Conservation (phyloP, 1,140 invertebrate genomes). For the Stegodyphus dumicola region DNA sequence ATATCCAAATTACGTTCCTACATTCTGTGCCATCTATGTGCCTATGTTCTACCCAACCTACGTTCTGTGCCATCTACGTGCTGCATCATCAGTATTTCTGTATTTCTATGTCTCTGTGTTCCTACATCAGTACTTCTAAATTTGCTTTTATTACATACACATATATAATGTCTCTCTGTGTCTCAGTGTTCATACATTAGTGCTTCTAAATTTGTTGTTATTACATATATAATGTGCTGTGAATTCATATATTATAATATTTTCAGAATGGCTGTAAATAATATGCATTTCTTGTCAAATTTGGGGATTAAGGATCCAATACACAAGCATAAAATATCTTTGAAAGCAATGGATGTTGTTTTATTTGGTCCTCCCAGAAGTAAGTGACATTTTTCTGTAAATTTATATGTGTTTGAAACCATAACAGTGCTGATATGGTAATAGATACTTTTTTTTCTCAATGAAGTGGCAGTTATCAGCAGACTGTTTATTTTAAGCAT, state of each 20-base stretch:
- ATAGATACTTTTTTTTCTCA: neutral
- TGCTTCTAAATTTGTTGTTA: too few species aligned
- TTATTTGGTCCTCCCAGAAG: conserved; percentile 97
- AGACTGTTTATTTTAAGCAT: neutral
- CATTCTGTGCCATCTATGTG: too few species aligned
- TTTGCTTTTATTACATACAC: too few species aligned
- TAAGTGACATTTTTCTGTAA: conserved; percentile 69
- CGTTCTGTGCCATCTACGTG: too few species aligned
- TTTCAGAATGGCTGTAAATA: conserved; percentile 87
- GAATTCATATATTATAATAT: conserved; percentile 4
- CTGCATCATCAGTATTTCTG: too few species aligned
- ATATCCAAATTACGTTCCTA: too few species aligned
- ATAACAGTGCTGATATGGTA: neutral
- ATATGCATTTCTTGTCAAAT: conserved; percentile 84
- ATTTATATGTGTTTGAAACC: conserved; percentile 40
- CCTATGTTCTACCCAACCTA: too few species aligned
- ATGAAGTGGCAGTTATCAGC: neutral
- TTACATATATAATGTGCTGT: too few species aligned
- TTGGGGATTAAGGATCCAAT: conserved; percentile 97
- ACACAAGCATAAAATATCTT: conserved; percentile 93
- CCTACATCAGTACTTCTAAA: too few species aligned
- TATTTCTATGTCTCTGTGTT: too few species aligned
- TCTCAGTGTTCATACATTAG: too few species aligned
- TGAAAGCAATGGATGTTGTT: conserved; percentile 98
- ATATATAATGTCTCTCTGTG: too few species aligned